phyloP scores from a whole-genome alignment of 2,888 invertebrate species.

The Apantesis nais region DNA sequence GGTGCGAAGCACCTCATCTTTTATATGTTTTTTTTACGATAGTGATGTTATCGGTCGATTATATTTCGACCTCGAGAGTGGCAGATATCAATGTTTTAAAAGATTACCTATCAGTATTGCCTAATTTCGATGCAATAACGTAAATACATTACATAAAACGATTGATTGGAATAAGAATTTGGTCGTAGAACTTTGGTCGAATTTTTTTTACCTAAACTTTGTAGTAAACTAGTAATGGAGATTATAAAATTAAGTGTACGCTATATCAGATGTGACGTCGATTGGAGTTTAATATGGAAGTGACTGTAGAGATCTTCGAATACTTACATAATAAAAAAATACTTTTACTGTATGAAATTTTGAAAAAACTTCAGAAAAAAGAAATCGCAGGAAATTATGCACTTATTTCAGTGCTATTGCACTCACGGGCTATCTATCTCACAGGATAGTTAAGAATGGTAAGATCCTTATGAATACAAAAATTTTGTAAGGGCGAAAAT shows the following conservation, averaged over 20 bases:
- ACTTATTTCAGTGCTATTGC: no score
- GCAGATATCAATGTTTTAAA: constrained; percentile 35
- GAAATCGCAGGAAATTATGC: no score
- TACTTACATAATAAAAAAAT: no score
- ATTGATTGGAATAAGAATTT: not conserved
- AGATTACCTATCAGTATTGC: constrained; percentile 42
- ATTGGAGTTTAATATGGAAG: not conserved
- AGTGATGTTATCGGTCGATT: constrained; percentile 65
- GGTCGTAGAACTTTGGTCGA: constrained; percentile 6
- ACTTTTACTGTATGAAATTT: not conserved
- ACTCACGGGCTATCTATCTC: rapidly evolving
- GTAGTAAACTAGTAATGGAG: not conserved
- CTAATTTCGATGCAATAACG: constrained; percentile 35
- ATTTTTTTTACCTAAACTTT: not conserved
- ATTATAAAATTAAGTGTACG: no score
- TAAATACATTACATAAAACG: constrained; percentile 23
- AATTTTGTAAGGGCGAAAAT: no score
- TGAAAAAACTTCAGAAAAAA: not conserved
- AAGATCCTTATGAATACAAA: no score
- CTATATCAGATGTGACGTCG: not conserved
- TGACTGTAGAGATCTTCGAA: not conserved
- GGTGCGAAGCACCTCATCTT: no score
- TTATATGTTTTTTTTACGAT: constrained; percentile 43
- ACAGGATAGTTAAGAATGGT: not conserved
- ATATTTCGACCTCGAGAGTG: constrained; percentile 58